Percentiles rank a stretch among this genome's conserved stretches.
phyloP scores from a whole-genome alignment of 2,113 vertebrate species.

The Chlamydotis undulata region DNA sequence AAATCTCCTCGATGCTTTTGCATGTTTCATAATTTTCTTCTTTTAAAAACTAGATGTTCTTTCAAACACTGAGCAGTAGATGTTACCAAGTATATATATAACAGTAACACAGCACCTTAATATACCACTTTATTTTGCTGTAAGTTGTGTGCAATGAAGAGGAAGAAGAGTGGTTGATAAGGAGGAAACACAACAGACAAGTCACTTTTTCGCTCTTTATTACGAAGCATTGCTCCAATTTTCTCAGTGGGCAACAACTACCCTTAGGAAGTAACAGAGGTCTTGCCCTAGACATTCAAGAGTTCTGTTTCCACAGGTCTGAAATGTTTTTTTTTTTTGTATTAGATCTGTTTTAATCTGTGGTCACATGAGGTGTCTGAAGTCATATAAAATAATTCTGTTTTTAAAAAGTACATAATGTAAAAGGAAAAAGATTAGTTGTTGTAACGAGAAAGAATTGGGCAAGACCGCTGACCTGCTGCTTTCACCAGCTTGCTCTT shows the following conservation, averaged over 20 bases:
- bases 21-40: neutral
- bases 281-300: neutral
- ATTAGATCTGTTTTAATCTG: neutral
- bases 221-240: fast-evolving
- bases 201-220: neutral
- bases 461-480: neutral
- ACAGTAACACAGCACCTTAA: neutral
- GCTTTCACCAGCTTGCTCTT: neutral
- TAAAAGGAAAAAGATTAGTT: neutral
- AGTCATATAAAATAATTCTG: neutral
- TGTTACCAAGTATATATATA: neutral
- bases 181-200: neutral
- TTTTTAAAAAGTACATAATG: neutral
- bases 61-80: neutral
- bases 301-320: neutral
- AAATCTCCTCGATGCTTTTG: neutral
- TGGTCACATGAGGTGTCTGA: neutral
- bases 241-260: neutral
- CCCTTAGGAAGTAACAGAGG: neutral
- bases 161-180: neutral
- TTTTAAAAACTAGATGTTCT: neutral
- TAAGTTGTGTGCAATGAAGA: neutral
- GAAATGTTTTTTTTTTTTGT: neutral
- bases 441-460: neutral
- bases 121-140: neutral